Percentiles rank a stretch among this genome's conserved stretches.
Evolutionary conservation across 1,140 invertebrate species (phyloP).

Genomic region (Paralvinella palmiformis): DNA sequence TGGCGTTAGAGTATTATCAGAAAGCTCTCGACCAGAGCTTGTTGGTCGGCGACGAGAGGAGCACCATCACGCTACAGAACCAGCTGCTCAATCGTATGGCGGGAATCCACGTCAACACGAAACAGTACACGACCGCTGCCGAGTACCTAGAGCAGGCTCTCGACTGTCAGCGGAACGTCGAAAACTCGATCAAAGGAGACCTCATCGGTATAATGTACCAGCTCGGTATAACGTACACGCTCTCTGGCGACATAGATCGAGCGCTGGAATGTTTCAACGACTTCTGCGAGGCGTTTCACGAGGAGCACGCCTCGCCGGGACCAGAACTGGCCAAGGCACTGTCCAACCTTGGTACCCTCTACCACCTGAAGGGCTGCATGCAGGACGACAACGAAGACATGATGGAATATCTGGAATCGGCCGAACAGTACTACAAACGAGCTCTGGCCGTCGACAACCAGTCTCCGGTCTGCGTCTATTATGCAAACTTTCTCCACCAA

Average conservation of each 20-base stretch:
- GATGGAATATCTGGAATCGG: background rate
- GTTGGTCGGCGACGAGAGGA: background rate
- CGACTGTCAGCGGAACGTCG: conserved; percentile 18
- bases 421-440: conserved; percentile 13
- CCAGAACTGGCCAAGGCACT: background rate
- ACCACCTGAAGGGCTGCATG: conserved; percentile 18
- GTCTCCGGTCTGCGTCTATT: conserved; percentile 12
- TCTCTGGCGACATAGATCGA: conserved; percentile 18
- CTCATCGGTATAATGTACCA: conserved; percentile 11
- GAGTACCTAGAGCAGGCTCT: conserved; percentile 19
- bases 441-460: background rate
- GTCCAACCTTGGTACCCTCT: conserved; percentile 14
- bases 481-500: conserved; percentile 21
- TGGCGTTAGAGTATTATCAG: background rate
- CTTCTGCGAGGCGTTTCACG: conserved; percentile 13
- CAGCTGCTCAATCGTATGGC: conserved; percentile 20
- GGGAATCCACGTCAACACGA: conserved; percentile 12
- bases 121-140: conserved; percentile 11
- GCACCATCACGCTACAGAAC: conserved; percentile 13
- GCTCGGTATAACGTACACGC: conserved; percentile 15
- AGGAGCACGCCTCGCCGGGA: background rate
- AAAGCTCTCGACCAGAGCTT: background rate
- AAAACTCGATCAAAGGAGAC: conserved; percentile 15
- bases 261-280: conserved; percentile 19
- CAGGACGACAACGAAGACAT: conserved; percentile 9